phyloP scores from a whole-genome alignment of 2,797 vertebrate genomes.

The Cottoperca gobio region DNA sequence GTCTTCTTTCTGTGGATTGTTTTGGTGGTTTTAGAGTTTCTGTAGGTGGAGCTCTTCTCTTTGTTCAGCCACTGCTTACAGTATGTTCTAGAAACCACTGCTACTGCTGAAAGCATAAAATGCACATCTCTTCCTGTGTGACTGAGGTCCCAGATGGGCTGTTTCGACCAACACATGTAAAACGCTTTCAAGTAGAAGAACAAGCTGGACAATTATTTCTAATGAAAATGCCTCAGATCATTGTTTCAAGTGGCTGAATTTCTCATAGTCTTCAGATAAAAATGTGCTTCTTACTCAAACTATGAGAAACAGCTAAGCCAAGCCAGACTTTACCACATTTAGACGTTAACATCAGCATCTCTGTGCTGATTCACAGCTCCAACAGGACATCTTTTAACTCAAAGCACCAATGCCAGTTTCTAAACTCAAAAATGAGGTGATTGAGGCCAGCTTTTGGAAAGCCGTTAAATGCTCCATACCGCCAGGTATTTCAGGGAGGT shows the following conservation, averaged over 20 bases:
- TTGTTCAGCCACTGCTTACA: conserved; percentile 1
- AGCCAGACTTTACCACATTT: conserved; percentile 22
- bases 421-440: conserved; percentile 23
- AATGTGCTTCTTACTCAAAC: not conserved
- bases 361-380: conserved; percentile 15
- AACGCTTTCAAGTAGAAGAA: conserved; percentile 7
- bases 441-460: conserved; percentile 14
- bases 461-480: not conserved
- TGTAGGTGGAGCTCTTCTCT: conserved; percentile 14
- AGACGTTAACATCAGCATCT: conserved; percentile 25
- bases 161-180: not conserved
- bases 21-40: conserved; percentile 20
- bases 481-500: conserved; percentile 37
- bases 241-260: conserved; percentile 13
- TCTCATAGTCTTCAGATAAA: not conserved
- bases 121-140: conserved; percentile 15
- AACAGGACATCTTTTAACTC: conserved; percentile 32
- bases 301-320: not conserved
- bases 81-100: conserved; percentile 15
- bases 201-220: conserved; percentile 2
- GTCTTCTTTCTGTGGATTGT: conserved; percentile 13
- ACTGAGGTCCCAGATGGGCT: not conserved
- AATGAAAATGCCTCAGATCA: not conserved
- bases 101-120: conserved; percentile 21
- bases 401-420: conserved; percentile 21